These are phyloP conservation scores for Eledona agricola DNA, from an alignment of 2,888 invertebrate genomes.

Conservation along the genomic window DNA sequence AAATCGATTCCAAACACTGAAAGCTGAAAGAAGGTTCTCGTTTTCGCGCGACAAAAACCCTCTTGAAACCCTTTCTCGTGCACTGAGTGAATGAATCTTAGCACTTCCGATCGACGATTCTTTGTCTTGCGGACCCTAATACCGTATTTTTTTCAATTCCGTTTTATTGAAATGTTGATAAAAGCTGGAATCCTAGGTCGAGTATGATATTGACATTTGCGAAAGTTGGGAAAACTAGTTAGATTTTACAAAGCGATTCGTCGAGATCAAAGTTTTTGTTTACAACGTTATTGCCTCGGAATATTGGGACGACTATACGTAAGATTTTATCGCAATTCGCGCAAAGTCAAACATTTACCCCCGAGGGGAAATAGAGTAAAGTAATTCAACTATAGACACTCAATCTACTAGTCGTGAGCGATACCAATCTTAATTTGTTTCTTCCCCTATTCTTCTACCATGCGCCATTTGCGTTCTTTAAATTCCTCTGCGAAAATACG, in stretches of 20 bases:
- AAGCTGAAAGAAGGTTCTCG: constrained; percentile 11
- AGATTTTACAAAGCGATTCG: neutral
- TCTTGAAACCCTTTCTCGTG: constrained; percentile 8
- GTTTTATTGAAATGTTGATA: too few species aligned
- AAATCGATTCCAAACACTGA: constrained; percentile 7
- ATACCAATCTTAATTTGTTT: constrained; percentile 52
- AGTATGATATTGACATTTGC: constrained; percentile 4
- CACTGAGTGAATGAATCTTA: too few species aligned
- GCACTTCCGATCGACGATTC: too few species aligned
- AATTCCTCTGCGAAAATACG: constrained; percentile 33
- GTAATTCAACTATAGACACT: constrained; percentile 48
- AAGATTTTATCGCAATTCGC: constrained; percentile 23
- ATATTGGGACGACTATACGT: constrained; percentile 13
- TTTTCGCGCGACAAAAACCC: constrained; percentile 17
- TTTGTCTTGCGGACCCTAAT: too few species aligned
- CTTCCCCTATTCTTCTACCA: constrained; percentile 43
- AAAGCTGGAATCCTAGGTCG: constrained; percentile 5
- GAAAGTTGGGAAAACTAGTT: constrained; percentile 2
- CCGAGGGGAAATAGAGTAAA: constrained; percentile 39
- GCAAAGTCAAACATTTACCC: constrained; percentile 38
- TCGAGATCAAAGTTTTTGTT: constrained; percentile 15
- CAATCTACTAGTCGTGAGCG: constrained; percentile 45
- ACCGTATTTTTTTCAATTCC: too few species aligned
- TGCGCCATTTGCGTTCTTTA: constrained; percentile 36
- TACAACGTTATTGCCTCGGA: constrained; percentile 7